phyloP scores from a whole-genome alignment of 1,140 invertebrate genomes.

The Meloidogyne hapla region DNA sequence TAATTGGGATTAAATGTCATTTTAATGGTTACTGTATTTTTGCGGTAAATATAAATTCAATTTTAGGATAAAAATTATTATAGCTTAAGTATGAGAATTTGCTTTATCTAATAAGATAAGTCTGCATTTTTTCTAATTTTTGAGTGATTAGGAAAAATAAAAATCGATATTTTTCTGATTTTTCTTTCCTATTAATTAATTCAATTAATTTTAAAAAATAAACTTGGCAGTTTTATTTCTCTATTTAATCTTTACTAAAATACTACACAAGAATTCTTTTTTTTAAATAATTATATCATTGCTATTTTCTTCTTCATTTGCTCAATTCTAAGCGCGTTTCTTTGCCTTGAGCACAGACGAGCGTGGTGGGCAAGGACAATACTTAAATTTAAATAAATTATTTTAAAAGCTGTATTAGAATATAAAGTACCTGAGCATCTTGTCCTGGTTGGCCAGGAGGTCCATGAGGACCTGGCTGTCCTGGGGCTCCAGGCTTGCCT shows the following conservation, averaged over 20 bases:
- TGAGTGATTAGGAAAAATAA: too few relatives aligned
- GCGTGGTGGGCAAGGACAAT: slow-evolving; percentile 16
- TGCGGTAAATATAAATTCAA: too few relatives aligned
- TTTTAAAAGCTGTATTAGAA: not conserved
- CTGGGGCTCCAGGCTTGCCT: slow-evolving; percentile 11
- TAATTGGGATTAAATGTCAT: too few relatives aligned
- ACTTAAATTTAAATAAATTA: not conserved
- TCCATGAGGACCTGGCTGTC: slow-evolving; percentile 10
- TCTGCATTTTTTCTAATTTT: too few relatives aligned
- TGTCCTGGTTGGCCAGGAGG: slow-evolving; percentile 17
- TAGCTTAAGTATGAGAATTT: too few relatives aligned
- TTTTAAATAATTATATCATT: not conserved
- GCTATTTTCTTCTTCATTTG: not conserved
- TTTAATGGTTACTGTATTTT: too few relatives aligned
- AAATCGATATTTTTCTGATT: too few relatives aligned
- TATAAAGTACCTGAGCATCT: not conserved
- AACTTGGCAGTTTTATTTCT: too few relatives aligned
- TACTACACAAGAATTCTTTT: not conserved
- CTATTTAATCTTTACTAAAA: too few relatives aligned
- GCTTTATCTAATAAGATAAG: too few relatives aligned
- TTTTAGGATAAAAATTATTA: too few relatives aligned
- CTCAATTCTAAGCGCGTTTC: slow-evolving; percentile 6
- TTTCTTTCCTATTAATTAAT: not conserved
- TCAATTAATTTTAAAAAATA: too few relatives aligned
- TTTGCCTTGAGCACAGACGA: slow-evolving; percentile 12